Conservation (phyloP, 2,888 invertebrate genomes). For the Calliphora vomitoria region DNA sequence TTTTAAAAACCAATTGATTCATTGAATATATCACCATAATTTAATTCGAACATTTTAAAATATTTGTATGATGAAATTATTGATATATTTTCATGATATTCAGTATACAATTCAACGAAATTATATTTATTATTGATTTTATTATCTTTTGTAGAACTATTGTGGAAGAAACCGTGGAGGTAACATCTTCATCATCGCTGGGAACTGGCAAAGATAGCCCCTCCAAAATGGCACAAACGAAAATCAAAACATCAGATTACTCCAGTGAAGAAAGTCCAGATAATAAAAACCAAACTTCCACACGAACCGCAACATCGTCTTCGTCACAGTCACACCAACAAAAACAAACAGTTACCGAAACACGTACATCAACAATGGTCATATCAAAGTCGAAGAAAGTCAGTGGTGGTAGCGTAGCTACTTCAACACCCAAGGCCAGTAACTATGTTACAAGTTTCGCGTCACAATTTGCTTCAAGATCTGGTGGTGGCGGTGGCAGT, state of each 20-base stretch:
- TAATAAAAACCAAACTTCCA: conserved; percentile 70
- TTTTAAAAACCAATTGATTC: no score
- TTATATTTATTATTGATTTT: no score
- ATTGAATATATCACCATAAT: no score
- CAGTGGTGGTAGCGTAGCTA: conserved; percentile 72
- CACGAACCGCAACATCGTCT: conserved; percentile 24
- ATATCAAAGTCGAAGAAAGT: conserved; percentile 71
- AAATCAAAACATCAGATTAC: conserved; percentile 86
- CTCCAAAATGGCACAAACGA: conserved; percentile 69
- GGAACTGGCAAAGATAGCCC: conserved; percentile 62
- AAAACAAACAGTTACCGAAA: conserved; percentile 77
- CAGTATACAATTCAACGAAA: no score
- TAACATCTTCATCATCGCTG: conserved; percentile 76
- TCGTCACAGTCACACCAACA: conserved; percentile 67
- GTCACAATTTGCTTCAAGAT: conserved; percentile 72
- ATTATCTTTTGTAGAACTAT: conserved; percentile 79
- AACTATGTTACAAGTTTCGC: conserved; percentile 74
- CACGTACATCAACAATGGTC: conserved; percentile 75
- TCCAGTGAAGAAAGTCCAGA: conserved; percentile 86
- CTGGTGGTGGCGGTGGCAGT: conserved; percentile 6
- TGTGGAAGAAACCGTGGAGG: conserved; percentile 82
- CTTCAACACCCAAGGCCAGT: conserved; percentile 79
- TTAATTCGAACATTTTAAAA: no score
- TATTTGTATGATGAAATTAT: no score
- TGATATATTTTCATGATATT: no score